A percentile compares a stretch with the other conserved stretches of the same genome.
Conservation (phyloP, 2,888 invertebrate species). For the Scaptomyza polygonia region DNA sequence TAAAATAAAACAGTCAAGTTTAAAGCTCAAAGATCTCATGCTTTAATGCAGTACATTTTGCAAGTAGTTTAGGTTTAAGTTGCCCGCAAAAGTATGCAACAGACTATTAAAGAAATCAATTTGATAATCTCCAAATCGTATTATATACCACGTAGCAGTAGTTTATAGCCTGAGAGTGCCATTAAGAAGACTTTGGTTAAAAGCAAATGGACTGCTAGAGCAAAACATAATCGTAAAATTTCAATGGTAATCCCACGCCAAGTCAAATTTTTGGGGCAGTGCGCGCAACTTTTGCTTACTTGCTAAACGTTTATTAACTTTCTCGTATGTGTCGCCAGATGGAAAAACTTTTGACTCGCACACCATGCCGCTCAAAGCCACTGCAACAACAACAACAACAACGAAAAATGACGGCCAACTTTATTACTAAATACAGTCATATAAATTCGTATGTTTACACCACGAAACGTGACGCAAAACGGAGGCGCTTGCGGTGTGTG, state of each 20-base stretch:
- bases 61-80: not conserved
- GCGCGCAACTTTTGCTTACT: slow-evolving; percentile 48
- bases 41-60: not conserved
- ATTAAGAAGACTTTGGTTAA: slow-evolving; percentile 19
- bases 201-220: slow-evolving; percentile 48
- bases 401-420: slow-evolving; percentile 64
- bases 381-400: slow-evolving; percentile 19
- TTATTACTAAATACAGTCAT: slow-evolving; percentile 74
- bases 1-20: not conserved
- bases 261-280: slow-evolving; percentile 8
- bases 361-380: not conserved
- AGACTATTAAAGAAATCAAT: slow-evolving; percentile 50
- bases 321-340: slow-evolving; percentile 62
- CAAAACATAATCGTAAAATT: slow-evolving; percentile 60
- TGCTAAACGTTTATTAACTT: slow-evolving; percentile 78
- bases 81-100: slow-evolving; percentile 35
- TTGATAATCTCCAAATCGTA: slow-evolving; percentile 51
- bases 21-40: not conserved
- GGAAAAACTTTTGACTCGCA: slow-evolving; percentile 1
- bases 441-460: slow-evolving; percentile 73
- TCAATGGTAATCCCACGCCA: slow-evolving; percentile 46
- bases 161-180: not conserved
- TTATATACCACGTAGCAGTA: slow-evolving; percentile 11
- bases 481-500: not conserved
- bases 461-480: slow-evolving; percentile 45